Evolutionary conservation across 2,888 invertebrate species (phyloP).

Genomic region (Rutpela maculata): DNA sequence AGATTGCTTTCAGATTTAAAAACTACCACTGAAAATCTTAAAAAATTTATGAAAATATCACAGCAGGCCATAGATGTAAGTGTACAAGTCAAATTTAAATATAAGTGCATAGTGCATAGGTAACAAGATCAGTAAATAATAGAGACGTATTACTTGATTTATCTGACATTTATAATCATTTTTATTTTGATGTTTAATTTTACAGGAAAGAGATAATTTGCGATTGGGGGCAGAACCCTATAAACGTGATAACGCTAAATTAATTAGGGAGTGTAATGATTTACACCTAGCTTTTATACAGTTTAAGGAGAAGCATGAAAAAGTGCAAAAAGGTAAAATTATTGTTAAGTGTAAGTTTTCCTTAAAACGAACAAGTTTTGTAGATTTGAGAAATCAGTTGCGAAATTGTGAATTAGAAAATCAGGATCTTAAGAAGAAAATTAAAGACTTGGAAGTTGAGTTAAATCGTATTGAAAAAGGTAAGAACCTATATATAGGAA

Average conservation of each 20-base stretch:
- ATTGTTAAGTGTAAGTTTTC: slow-evolving; percentile 40
- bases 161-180: slow-evolving; percentile 8
- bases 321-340: slow-evolving; percentile 76
- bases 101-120: not conserved
- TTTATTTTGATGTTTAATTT: slow-evolving; percentile 52
- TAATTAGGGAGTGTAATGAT: slow-evolving; percentile 85
- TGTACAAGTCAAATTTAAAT: not conserved
- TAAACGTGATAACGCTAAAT: slow-evolving; percentile 86
- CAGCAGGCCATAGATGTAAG: slow-evolving; percentile 81
- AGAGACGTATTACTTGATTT: slow-evolving; percentile 16
- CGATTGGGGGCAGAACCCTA: slow-evolving; percentile 86
- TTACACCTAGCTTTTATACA: slow-evolving; percentile 82
- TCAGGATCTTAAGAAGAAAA: slow-evolving; percentile 51
- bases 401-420: slow-evolving; percentile 76
- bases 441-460: slow-evolving; percentile 77
- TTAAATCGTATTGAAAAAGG: slow-evolving; percentile 71
- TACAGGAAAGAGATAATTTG: slow-evolving; percentile 83
- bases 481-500: not conserved
- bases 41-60: slow-evolving; percentile 87
- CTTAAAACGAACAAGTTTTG: slow-evolving; percentile 45
- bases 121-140: not conserved
- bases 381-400: slow-evolving; percentile 76
- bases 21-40: slow-evolving; percentile 90
- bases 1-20: slow-evolving; percentile 88
- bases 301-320: slow-evolving; percentile 80